Evolutionary conservation across 53 echinoderm and acorn worm genomes (phyloP), one percentile per base, ranked within the genome.

Genomic region (Zoroaster sp.): DNA sequence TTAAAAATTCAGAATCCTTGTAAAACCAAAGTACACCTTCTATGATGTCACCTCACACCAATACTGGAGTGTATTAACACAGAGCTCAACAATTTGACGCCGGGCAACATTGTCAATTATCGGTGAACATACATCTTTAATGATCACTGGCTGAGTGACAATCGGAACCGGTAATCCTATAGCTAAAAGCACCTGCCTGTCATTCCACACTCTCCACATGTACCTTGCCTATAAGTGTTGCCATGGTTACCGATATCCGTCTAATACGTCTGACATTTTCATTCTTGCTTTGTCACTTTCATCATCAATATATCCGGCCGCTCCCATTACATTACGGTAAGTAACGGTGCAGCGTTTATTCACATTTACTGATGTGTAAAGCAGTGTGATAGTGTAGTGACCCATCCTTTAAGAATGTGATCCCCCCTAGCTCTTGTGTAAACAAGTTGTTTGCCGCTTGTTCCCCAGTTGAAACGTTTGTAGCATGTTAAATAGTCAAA

Each of bases 251-350:
- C 25, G 43, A 42, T 44, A 68, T 67, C 28, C 42, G 33, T 82
- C 40, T 67, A 42, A 66, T 20, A 35, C 72, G 70, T 71, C 46
- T 85, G 83, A 83, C 83, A 83, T 83, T 83, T 71, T 85, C 85
- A 42, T 71, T 85, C 47, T 83, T 83, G 83, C 83, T 71, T 85
- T 71, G 72, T 85, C 47, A 46, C 63, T 71, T 70, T 35, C 71
- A 47, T 47, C 70, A 33, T 85, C 85, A 74, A 40, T 67, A 39
- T 71, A 71, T 17, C 38, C 42, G 85, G 47, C 85, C 71, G 20
- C 72, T 49, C 69, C 70, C 44, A 81, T 81, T 70, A 36, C 47
- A n/a, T 69, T 33, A 18, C 70, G 85, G 85, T 85, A 85, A 85
- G 85, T 85, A 85, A 82, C 15, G 15, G 43, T 32, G 68, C 28